phyloP scores from a whole-genome alignment of 2,888 invertebrate species.

The Drosophila macrospina region DNA sequence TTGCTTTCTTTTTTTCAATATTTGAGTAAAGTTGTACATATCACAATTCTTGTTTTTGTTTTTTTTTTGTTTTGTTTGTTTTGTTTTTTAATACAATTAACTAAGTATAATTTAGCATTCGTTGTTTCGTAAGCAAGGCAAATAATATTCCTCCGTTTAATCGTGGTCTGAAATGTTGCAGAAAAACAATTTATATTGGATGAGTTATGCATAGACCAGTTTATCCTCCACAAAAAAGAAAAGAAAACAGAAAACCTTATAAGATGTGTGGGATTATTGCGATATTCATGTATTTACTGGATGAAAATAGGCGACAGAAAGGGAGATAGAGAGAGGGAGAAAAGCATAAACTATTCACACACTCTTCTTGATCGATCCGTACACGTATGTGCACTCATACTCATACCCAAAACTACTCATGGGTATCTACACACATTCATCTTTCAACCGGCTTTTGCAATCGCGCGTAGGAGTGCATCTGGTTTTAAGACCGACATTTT shows the following conservation, averaged over 20 bases:
- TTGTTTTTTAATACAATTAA: slow-evolving; percentile 64
- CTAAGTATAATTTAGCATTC: slow-evolving; percentile 52
- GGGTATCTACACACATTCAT: slow-evolving; percentile 7
- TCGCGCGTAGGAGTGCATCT: slow-evolving; percentile 78
- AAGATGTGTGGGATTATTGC: slow-evolving; percentile 12
- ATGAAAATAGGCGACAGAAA: not conserved
- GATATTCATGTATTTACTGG: slow-evolving; percentile 15
- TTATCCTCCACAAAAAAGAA: slow-evolving; percentile 18
- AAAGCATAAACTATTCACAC: slow-evolving; percentile 31
- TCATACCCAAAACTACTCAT: slow-evolving; percentile 1
- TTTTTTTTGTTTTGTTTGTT: slow-evolving; percentile 26
- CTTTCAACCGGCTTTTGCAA: slow-evolving; percentile 65
- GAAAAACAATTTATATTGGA: not conserved
- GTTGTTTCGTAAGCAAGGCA: slow-evolving; percentile 61
- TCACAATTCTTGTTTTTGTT: slow-evolving; percentile 70
- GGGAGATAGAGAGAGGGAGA: not conserved
- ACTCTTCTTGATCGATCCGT: slow-evolving; percentile 18
- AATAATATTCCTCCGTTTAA: slow-evolving; percentile 44
- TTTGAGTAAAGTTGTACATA: slow-evolving; percentile 81
- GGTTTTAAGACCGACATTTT: slow-evolving; percentile 56
- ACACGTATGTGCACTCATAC: slow-evolving; percentile 1
- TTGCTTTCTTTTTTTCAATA: slow-evolving; percentile 62
- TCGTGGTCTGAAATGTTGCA: slow-evolving; percentile 67
- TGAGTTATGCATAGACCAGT: slow-evolving; percentile 16
- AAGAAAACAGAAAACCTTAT: slow-evolving; percentile 8